Percentiles rank a stretch among this genome's conserved stretches.
These are phyloP conservation scores for Himalopsyche kuldschensis DNA, from an alignment of 2,888 invertebrate species.

Conservation along the genomic window DNA sequence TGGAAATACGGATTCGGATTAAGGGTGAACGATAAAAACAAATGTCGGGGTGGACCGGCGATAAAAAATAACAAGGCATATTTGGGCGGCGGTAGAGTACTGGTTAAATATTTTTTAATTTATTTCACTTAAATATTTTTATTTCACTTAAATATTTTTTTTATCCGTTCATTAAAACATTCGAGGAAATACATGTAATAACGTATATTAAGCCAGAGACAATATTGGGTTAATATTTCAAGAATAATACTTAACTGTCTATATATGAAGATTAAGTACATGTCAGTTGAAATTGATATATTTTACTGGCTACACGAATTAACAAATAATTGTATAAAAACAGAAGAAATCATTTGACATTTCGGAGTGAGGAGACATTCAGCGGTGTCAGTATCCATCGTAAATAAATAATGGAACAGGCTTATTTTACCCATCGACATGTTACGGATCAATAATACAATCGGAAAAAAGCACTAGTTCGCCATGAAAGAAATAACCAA, in stretches of 20 bases:
- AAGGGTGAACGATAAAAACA: conserved; percentile 26
- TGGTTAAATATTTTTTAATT: no score
- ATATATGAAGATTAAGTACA: no score
- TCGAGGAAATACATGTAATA: no score
- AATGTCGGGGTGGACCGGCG: conserved; percentile 32
- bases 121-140: no score
- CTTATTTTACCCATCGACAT: background rate
- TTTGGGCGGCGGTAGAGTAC: background rate
- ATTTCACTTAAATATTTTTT: no score
- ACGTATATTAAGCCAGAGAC: no score
- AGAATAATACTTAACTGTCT: no score
- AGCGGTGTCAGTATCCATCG: background rate
- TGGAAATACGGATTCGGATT: background rate
- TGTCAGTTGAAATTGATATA: no score
- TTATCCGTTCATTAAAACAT: no score
- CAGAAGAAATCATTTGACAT: background rate
- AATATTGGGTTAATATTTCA: no score
- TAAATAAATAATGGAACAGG: background rate
- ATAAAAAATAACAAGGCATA: conserved; percentile 34
- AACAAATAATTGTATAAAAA: no score
- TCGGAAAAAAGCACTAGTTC: background rate
- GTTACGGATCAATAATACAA: background rate
- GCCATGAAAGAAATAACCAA: background rate
- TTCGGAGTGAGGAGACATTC: background rate
- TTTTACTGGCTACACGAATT: no score